Percentiles rank a stretch among this genome's conserved stretches.
These are phyloP conservation scores for Habroteleia sp. DNA, from an alignment of 2,888 invertebrate species.

Conservation along the genomic window DNA sequence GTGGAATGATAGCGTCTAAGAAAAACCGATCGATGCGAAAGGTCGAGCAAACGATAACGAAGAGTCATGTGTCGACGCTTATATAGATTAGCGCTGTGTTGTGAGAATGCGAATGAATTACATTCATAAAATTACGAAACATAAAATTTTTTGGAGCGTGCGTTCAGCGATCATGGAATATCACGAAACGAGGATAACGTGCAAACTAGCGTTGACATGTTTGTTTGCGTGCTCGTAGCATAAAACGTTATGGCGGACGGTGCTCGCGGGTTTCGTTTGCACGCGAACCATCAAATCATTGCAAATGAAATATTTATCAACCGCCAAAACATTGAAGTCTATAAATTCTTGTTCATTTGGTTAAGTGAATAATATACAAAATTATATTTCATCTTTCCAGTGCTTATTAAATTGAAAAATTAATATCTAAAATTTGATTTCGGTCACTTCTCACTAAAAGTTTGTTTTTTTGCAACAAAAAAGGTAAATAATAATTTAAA, in stretches of 20 bases:
- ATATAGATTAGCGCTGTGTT: slow-evolving; percentile 57
- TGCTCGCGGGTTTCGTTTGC: slow-evolving; percentile 3
- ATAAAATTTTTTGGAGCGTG: slow-evolving; percentile 23
- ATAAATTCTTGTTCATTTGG: too few species aligned
- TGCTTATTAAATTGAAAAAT: too few species aligned
- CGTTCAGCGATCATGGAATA: slow-evolving; percentile 32
- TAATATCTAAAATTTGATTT: too few species aligned
- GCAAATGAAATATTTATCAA: slow-evolving; percentile 24
- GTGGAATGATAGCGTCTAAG: slow-evolving; percentile 53
- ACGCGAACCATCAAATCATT: slow-evolving; percentile 16
- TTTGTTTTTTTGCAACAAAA: too few species aligned
- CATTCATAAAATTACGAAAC: slow-evolving; percentile 49
- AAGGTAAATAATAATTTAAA: too few species aligned
- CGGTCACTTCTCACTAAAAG: too few species aligned
- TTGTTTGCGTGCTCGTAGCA: slow-evolving; percentile 47
- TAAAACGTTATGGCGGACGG: slow-evolving; percentile 31
- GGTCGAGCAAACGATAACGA: slow-evolving; percentile 50
- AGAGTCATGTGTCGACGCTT: slow-evolving; percentile 56
- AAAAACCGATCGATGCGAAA: slow-evolving; percentile 61
- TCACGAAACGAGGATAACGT: slow-evolving; percentile 38
- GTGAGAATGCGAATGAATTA: slow-evolving; percentile 44
- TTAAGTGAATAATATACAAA: too few species aligned
- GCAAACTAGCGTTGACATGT: slow-evolving; percentile 34
- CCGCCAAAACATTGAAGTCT: too few species aligned
- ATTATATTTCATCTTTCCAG: too few species aligned